Conservation (phyloP, 2,113 vertebrate species). For the Cyanoramphus novaezelandiae region DNA sequence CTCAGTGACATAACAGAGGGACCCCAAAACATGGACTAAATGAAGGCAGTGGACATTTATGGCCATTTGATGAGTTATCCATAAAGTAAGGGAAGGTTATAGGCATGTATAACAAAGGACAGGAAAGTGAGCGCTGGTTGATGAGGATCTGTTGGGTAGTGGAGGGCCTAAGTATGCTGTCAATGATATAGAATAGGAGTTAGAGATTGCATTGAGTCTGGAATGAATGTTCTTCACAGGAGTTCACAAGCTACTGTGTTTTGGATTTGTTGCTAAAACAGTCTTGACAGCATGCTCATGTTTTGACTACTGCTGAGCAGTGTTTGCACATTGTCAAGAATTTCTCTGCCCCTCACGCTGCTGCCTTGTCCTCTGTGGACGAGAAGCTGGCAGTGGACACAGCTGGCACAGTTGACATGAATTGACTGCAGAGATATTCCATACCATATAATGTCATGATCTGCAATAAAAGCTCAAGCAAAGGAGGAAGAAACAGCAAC, state of each 20-base stretch:
- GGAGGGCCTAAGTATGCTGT: not conserved
- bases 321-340: not conserved
- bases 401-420: not conserved
- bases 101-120: not conserved
- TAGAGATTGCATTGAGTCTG: not conserved
- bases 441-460: not conserved
- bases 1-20: not conserved
- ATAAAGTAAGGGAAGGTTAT: not conserved
- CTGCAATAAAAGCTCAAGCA: not conserved
- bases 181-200: not conserved
- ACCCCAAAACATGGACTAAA: not conserved
- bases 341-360: not conserved
- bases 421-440: not conserved
- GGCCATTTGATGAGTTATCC: too few relatives aligned
- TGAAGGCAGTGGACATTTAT: not conserved
- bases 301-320: not conserved
- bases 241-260: not conserved
- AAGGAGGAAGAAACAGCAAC: not conserved
- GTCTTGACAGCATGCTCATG: not conserved
- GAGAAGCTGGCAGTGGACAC: not conserved
- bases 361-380: not conserved
- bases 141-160: not conserved
- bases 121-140: fast-evolving
- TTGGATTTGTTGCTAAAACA: not conserved
- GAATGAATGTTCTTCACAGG: not conserved